Percentiles rank a stretch among this genome's conserved stretches.
These are phyloP conservation scores for Mastacembelus armatus DNA, from an alignment of 2,797 vertebrate species.

Conservation along the genomic window DNA sequence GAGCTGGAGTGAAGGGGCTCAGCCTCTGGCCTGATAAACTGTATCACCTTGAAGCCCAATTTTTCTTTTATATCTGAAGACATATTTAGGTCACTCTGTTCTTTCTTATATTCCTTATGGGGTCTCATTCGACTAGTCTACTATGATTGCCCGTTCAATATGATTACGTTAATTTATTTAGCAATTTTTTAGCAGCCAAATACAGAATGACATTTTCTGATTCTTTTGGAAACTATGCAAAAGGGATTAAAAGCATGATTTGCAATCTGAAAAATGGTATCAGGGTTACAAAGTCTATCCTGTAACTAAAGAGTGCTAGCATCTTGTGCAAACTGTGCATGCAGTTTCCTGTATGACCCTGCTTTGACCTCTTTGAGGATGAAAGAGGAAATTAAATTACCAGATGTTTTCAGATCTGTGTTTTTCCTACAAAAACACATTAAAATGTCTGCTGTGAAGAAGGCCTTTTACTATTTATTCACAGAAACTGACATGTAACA, in stretches of 20 bases:
- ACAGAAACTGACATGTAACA: slow-evolving; percentile 2
- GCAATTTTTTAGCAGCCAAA: background rate
- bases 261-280: background rate
- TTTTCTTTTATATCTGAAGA: slow-evolving; percentile 61
- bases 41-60: slow-evolving; percentile 54
- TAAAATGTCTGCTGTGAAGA: slow-evolving; percentile 6
- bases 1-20: slow-evolving; percentile 36
- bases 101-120: slow-evolving; percentile 48
- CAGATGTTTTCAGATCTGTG: background rate
- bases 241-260: background rate
- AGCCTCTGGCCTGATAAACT: slow-evolving; percentile 59
- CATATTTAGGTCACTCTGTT: slow-evolving; percentile 65
- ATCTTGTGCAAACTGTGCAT: background rate
- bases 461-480: background rate
- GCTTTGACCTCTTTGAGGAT: background rate
- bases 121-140: slow-evolving; percentile 25
- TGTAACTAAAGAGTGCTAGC: background rate
- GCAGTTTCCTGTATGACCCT: background rate
- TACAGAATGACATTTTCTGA: slow-evolving; percentile 1
- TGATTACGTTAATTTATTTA: slow-evolving; percentile 8
- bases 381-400: background rate
- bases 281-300: background rate
- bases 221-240: background rate
- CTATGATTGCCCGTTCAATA: slow-evolving; percentile 29
- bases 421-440: background rate